These are phyloP conservation scores for Pangasius mekongensis DNA, from an alignment of 2,797 vertebrate species.

Conservation along the genomic window DNA sequence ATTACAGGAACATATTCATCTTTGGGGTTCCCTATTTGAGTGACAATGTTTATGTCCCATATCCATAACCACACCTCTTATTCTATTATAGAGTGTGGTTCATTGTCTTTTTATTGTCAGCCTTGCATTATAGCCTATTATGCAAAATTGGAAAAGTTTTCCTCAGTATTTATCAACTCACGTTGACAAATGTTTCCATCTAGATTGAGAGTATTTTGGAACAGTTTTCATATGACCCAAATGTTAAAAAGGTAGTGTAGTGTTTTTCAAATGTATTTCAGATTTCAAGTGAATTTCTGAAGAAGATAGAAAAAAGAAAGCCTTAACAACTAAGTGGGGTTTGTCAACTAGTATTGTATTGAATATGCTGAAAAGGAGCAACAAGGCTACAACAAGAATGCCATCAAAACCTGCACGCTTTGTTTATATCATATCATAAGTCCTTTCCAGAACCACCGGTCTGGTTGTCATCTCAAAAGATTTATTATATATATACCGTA, in stretches of 20 bases:
- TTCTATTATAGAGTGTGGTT: not conserved
- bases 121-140: not conserved
- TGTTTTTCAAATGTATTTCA: not conserved
- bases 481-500: not conserved
- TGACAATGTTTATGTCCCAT: not conserved
- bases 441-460: not conserved
- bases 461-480: conserved; percentile 7
- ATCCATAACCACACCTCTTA: not conserved
- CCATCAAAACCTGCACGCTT: not conserved
- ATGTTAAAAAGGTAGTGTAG: not conserved
- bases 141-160: not conserved
- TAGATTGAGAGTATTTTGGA: not conserved
- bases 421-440: not conserved
- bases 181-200: not conserved
- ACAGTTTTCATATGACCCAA: not conserved
- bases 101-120: not conserved
- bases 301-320: not conserved
- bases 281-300: not conserved
- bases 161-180: not conserved
- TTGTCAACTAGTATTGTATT: not conserved
- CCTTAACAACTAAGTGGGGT: not conserved
- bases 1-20: not conserved
- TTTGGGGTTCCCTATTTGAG: not conserved
- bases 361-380: not conserved
- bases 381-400: not conserved